Base-by-base conservation (phyloP, 1,140 invertebrate genomes). In the Oreohelix idahoensis region DNA sequence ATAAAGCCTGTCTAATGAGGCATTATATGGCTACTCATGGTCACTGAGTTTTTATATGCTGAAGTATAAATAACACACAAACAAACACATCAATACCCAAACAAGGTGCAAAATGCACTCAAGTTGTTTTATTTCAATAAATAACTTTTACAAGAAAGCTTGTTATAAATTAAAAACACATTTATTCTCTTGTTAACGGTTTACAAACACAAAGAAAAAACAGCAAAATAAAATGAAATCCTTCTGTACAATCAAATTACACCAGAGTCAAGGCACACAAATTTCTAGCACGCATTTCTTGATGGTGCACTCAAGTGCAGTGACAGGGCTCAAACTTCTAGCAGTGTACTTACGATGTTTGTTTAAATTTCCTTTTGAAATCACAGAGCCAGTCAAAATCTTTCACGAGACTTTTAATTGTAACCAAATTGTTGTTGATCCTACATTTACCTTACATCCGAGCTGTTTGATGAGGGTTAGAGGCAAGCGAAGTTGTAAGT, bases 1-100 rank as follows among this genome's bases (percentile, higher is more conserved):
- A 77, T 8, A 36, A 53, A 77, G 49, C 29, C n/a, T 49, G 75
- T 77, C 75, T 53, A 77, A 77, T 77, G 75, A 77, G 75, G 75
- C 75, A n/a, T 42, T n/a, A 23, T 20, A 5, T 32, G 1, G 5
- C 23, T 71, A 38, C 38, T 39, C 10, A 36, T 39, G 71, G 8
- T 32, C 2, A 45, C 5, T 42, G 13, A 36, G 5, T 36, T 17
- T 39, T 42, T 75, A 42, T 75, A 35, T 15, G 13, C 2, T 58
- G 75, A 51, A 11, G 20, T 77, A 26, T 53, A 20, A 29, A n/a
- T 10, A 1, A 77, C 26, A 15, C 38, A 76, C 29, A 66, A 58
- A 66, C 29, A 66, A 66, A 66, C 29, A 66, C n/a, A 66, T 32
- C 63, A 66, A 58, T 15, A 58, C 53, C 23, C 15, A 15, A 49